Evolutionary conservation across 2,888 invertebrate species (phyloP).

Genomic region (Agrotis clavis): DNA sequence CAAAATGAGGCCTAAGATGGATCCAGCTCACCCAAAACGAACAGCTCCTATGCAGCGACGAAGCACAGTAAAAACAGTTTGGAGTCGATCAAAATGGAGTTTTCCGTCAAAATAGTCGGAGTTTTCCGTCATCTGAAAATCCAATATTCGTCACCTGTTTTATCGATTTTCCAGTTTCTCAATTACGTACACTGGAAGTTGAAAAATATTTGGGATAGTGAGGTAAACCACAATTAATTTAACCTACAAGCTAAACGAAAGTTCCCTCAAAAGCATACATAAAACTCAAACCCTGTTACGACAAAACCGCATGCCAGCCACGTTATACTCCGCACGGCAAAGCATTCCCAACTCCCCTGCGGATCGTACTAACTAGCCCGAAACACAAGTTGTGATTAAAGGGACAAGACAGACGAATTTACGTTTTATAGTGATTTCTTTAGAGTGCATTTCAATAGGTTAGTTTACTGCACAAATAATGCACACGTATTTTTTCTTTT

Average conservation of each 20-base stretch:
- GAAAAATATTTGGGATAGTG: not conserved
- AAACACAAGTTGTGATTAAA: constrained; percentile 25
- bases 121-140: too few species aligned
- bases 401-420: constrained; percentile 11
- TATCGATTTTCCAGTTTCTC: not conserved
- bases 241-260: not conserved
- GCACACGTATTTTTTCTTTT: too few species aligned
- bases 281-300: constrained; percentile 3
- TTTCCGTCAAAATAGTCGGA: too few species aligned
- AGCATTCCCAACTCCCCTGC: constrained; percentile 13
- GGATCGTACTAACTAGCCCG: constrained; percentile 4
- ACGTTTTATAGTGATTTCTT: not conserved
- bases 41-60: too few species aligned
- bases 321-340: not conserved
- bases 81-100: too few species aligned
- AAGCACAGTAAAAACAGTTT: too few species aligned
- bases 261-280: constrained; percentile 1
- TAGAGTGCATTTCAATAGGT: too few species aligned
- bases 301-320: constrained; percentile 1
- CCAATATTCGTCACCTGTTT: not conserved
- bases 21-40: too few species aligned
- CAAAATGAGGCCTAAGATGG: too few species aligned
- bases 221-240: too few species aligned
- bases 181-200: not conserved
- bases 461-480: too few species aligned